Conservation (phyloP, 2,797 vertebrate genomes). For the Hydrolagus colliei region DNA sequence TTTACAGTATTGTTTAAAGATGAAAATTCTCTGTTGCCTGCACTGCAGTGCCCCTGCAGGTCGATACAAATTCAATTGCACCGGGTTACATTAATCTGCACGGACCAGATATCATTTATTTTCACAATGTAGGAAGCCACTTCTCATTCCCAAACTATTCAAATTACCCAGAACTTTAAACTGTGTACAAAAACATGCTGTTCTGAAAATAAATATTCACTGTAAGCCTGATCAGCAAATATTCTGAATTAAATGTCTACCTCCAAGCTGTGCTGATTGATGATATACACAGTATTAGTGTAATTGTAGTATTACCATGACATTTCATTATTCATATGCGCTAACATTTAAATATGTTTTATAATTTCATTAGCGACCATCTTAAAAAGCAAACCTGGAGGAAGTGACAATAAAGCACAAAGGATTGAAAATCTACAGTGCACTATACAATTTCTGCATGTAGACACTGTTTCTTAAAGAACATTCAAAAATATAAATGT, state of each 20-base stretch:
- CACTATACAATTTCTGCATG: not conserved
- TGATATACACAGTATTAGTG: not conserved
- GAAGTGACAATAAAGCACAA: constrained; percentile 1
- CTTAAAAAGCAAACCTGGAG: not conserved
- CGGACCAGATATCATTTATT: not conserved
- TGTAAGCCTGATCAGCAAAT: not conserved
- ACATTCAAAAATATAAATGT: not conserved
- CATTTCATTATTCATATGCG: not conserved
- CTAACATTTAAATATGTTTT: not conserved
- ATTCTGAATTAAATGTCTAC: not conserved
- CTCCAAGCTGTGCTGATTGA: not conserved
- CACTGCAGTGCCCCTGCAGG: not conserved
- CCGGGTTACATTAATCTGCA: not conserved
- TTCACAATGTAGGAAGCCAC: not conserved
- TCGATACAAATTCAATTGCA: not conserved
- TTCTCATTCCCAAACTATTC: not conserved
- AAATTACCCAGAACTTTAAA: not conserved
- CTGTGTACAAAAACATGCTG: too few species aligned
- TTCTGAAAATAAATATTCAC: not conserved
- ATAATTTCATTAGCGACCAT: not conserved
- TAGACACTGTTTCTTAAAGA: not conserved
- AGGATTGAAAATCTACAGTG: not conserved
- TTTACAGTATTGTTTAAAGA: too few species aligned
- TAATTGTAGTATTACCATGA: not conserved
- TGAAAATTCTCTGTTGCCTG: not conserved